Evolutionary conservation across 1,140 invertebrate genomes (phyloP), one percentile per base, ranked within the genome.

Genomic region (Drosophila insularis): DNA sequence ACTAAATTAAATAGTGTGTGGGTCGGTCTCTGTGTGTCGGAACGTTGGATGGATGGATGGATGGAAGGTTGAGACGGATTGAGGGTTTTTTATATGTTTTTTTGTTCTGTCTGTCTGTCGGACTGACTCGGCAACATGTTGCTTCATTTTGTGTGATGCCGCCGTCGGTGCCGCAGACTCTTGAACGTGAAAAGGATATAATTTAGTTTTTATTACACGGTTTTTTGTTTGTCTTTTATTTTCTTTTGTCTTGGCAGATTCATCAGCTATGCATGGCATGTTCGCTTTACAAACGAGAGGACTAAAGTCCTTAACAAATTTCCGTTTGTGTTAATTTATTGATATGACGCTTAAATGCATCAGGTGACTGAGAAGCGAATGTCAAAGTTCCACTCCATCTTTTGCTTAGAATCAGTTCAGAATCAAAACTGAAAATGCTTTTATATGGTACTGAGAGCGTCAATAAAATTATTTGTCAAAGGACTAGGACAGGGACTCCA

Each of bases 1-100:
- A 80, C 85, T 80, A 89, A 84, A 89, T 89, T 89, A 89, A 89
- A 89, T 89, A 89, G 80, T 89, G 84, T 80, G 84, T 89, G 80
- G 80, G 85, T 78, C 79, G 80, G 68, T 54, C 71, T 40, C 61
- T 23, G 39, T 64, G 68, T 65, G 67, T 69, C 78, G 58, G 55
- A 50, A 23, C 63, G 58, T 63, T 43, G 43, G 55, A 32, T 65
- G 37, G 60, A 31, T 35, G 32, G 58, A 74, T 37, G 62, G 39
- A 61, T 43, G 14, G 43, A 50, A 21, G 43, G 43, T 21, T 19
- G 43, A 21, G 43, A 50, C 17, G 43, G 43, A 21, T 50, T 5
- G 43, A 50, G 43, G 43, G 43, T n/a, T 50, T 50, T 50, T 19
- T 43, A 14, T 43, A 14, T 43, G 27, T 27, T 27, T 17, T 19